These are phyloP conservation scores for Serilophus lunatus DNA, from an alignment of 2,113 vertebrate species.

Conservation along the genomic window DNA sequence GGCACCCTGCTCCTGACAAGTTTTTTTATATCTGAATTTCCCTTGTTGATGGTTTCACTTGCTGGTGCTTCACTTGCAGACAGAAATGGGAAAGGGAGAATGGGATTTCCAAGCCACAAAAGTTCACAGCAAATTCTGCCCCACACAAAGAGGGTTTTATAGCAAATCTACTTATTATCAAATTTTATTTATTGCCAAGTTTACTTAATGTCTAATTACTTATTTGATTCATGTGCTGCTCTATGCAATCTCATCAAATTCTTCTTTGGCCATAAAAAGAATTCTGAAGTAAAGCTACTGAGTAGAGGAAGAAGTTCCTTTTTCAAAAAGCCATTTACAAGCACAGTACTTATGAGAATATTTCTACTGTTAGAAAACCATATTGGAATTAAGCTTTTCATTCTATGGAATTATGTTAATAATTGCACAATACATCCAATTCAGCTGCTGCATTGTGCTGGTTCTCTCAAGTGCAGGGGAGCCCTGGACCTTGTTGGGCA, in stretches of 20 bases:
- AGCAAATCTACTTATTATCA: neutral
- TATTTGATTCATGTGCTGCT: neutral
- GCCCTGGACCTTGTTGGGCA: neutral
- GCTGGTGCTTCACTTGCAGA: neutral
- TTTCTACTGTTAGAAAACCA: neutral
- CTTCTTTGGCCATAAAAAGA: neutral
- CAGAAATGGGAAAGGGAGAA: neutral
- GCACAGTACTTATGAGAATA: neutral
- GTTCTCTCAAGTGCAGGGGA: neutral
- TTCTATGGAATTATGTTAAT: neutral
- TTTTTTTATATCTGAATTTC: neutral
- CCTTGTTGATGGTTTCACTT: neutral
- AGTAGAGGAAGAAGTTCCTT: neutral
- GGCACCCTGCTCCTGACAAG: neutral
- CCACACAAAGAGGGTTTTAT: neutral
- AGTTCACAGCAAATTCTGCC: neutral
- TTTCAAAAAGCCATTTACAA: neutral
- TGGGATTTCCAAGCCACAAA: neutral
- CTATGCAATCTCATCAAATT: neutral
- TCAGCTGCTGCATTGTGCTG: neutral
- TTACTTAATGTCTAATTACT: neutral
- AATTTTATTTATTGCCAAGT: neutral
- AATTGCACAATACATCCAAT: fast-evolving
- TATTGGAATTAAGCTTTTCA: neutral
- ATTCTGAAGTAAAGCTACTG: neutral